These are phyloP conservation scores for Uromys caudimaculatus DNA, from an alignment of 2,797 vertebrate genomes.

Conservation along the genomic window DNA sequence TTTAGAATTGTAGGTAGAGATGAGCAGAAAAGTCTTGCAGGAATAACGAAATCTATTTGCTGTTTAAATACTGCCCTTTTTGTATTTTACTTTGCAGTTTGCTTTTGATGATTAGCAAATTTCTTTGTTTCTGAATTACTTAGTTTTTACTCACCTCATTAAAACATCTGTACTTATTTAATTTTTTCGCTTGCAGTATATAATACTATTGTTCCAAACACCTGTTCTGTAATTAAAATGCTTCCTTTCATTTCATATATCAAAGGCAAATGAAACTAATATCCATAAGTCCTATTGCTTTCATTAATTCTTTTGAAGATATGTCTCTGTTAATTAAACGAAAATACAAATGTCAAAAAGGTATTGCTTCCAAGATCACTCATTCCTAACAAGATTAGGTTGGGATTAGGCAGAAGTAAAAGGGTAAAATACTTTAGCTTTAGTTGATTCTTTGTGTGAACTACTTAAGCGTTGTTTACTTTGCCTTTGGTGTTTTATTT, in stretches of 20 bases:
- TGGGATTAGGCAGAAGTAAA: background rate
- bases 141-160: constrained; percentile 51
- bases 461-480: constrained; percentile 44
- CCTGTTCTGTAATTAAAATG: constrained; percentile 67
- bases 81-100: background rate
- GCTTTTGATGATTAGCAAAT: background rate
- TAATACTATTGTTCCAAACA: constrained; percentile 62
- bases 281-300: background rate
- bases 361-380: background rate
- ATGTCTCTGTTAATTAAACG: constrained; percentile 65
- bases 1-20: background rate
- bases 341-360: constrained; percentile 27
- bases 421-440: constrained; percentile 31
- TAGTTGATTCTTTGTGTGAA: background rate
- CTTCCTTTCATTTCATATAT: constrained; percentile 65
- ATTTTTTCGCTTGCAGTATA: constrained; percentile 22
- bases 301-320: constrained; percentile 54
- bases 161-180: constrained; percentile 63
- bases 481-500: background rate
- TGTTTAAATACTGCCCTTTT: background rate
- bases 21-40: background rate
- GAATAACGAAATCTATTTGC: background rate
- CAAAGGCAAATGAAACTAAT: constrained; percentile 66
- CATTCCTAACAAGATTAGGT: background rate
- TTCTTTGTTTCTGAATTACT: background rate